Evolutionary conservation across 2,113 vertebrate species (phyloP).

Genomic region (Noctilio leporinus): DNA sequence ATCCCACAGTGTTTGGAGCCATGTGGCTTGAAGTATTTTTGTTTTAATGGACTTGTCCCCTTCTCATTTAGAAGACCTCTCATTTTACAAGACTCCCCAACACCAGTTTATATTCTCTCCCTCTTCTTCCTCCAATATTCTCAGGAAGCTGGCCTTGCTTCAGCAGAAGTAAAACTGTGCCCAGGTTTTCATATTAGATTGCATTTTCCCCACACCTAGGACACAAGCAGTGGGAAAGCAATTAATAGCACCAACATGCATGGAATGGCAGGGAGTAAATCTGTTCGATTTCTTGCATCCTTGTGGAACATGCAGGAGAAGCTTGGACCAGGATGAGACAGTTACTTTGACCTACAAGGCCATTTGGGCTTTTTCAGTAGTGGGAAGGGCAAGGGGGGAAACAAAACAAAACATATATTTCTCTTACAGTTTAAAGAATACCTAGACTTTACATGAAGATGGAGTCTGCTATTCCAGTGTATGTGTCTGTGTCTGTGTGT

Average conservation of each 20-base stretch:
- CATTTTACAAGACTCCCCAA: background rate
- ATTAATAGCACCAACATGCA: constrained; percentile 11
- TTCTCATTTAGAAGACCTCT: constrained; percentile 11
- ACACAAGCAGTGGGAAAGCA: background rate
- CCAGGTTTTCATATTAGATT: background rate
- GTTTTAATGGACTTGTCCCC: background rate
- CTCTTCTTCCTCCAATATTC: background rate
- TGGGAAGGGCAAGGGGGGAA: background rate
- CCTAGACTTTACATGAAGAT: background rate
- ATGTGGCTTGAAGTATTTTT: background rate
- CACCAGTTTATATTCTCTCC: background rate
- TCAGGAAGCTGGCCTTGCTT: constrained; percentile 7
- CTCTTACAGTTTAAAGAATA: background rate
- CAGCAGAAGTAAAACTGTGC: background rate
- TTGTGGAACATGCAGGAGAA: background rate
- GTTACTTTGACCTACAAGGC: background rate
- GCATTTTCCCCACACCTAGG: background rate
- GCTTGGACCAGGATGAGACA: background rate
- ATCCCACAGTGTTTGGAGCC: background rate
- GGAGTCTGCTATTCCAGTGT: background rate
- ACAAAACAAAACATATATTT: background rate
- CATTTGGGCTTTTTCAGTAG: background rate
- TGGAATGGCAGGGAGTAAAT: background rate
- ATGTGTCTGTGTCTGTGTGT: background rate
- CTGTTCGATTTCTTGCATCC: background rate